Percentiles rank a stretch among this genome's conserved stretches.
These are phyloP conservation scores for Acromyrmex echinatior DNA, from an alignment of 1,140 invertebrate species.

Conservation along the genomic window DNA sequence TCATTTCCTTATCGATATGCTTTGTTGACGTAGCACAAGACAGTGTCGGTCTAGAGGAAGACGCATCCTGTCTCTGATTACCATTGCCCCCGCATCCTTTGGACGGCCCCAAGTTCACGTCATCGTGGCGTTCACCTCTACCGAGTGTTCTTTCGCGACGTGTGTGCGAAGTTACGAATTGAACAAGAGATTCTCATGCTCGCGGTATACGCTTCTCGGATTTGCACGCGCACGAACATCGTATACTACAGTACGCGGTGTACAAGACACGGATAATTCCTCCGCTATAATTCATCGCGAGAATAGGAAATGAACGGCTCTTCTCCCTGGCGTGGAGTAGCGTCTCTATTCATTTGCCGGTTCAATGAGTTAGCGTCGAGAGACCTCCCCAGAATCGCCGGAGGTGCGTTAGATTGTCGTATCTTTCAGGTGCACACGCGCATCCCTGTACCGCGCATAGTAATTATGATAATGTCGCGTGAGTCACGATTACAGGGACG, in stretches of 20 bases:
- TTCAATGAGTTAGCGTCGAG: constrained; percentile 51
- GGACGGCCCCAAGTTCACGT: constrained; percentile 51
- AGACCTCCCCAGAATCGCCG: constrained; percentile 50
- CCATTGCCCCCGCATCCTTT: constrained; percentile 55
- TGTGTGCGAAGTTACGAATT: constrained; percentile 7
- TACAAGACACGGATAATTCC: constrained; percentile 33
- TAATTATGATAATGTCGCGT: constrained; percentile 70
- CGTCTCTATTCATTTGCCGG: constrained; percentile 54
- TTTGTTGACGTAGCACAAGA: constrained; percentile 68
- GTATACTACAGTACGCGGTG: not conserved
- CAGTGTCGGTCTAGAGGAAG: constrained; percentile 54
- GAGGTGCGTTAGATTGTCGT: constrained; percentile 47
- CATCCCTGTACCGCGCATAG: constrained; percentile 41
- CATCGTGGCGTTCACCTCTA: constrained; percentile 60
- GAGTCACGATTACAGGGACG: constrained; percentile 44
- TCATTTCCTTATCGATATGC: constrained; percentile 77
- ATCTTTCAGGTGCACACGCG: constrained; percentile 53
- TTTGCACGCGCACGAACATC: constrained; percentile 24
- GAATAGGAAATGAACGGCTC: constrained; percentile 51
- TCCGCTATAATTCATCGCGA: constrained; percentile 48
- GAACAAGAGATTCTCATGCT: constrained; percentile 3
- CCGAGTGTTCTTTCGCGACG: constrained; percentile 15
- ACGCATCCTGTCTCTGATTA: constrained; percentile 75
- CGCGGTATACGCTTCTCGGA: constrained; percentile 14
- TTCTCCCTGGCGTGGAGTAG: constrained; percentile 27